These are phyloP conservation scores for Sinodicranocentrus sp. DNA, from an alignment of 2,888 invertebrate genomes.

Conservation along the genomic window DNA sequence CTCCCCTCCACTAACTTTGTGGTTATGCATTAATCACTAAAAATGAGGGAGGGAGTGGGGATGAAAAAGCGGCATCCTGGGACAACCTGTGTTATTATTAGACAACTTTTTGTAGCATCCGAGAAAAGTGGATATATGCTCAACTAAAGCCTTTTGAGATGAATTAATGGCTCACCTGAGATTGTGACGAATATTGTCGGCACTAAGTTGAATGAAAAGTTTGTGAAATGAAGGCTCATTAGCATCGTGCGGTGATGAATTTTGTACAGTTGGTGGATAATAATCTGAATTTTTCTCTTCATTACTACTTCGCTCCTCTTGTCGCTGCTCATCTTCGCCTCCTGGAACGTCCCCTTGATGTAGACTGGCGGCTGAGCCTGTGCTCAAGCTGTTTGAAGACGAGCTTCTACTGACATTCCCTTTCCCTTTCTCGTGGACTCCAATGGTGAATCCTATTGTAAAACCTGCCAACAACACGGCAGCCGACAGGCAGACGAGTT, in stretches of 20 bases:
- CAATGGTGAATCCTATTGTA: conserved; percentile 71
- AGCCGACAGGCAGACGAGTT: conserved; percentile 72
- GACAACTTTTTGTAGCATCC: neutral
- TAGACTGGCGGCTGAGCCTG: conserved; percentile 41
- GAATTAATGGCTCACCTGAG: conserved; percentile 72
- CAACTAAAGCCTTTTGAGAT: neutral
- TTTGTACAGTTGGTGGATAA: conserved; percentile 60
- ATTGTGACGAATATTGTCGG: conserved; percentile 75
- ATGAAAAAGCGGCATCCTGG: no score
- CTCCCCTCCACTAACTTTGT: neutral
- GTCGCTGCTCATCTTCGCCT: conserved; percentile 48
- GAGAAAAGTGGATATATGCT: neutral
- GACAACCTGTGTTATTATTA: no score
- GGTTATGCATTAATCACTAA: neutral
- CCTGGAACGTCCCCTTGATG: conserved; percentile 45
- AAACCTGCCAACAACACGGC: conserved; percentile 73
- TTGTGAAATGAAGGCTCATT: conserved; percentile 74
- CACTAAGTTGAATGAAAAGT: conserved; percentile 75
- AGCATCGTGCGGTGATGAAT: conserved; percentile 71
- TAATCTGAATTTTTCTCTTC: conserved; percentile 65
- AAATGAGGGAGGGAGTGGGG: neutral
- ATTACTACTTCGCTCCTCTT: conserved; percentile 48
- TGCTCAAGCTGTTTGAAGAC: conserved; percentile 10
- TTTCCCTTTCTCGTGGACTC: conserved; percentile 66
- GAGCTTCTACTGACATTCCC: conserved; percentile 10